phyloP scores from a whole-genome alignment of 2,888 invertebrate genomes.

The Xylota sylvarum region DNA sequence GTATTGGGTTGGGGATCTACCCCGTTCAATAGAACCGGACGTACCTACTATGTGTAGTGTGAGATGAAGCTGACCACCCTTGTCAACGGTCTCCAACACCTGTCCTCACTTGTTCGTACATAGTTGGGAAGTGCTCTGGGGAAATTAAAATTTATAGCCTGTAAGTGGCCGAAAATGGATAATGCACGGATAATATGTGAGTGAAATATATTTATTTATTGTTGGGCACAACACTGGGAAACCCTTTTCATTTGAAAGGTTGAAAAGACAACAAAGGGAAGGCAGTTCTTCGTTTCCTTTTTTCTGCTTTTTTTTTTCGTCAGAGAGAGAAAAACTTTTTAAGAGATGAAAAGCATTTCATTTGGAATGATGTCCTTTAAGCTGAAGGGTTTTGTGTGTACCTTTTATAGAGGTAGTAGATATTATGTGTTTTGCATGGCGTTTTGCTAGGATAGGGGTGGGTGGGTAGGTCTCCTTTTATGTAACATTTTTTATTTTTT shows the following conservation, averaged over 20 bases:
- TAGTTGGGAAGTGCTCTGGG: slow-evolving; percentile 44
- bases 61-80: slow-evolving; percentile 25
- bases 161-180: slow-evolving; percentile 74
- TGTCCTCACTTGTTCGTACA: slow-evolving; percentile 22
- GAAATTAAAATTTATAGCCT: slow-evolving; percentile 71
- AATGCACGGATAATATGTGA: slow-evolving; percentile 71
- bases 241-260: slow-evolving; percentile 50
- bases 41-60: no score
- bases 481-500: slow-evolving; percentile 3
- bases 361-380: slow-evolving; percentile 58
- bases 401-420: background rate
- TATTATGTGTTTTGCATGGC: slow-evolving; percentile 24
- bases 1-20: slow-evolving; percentile 25
- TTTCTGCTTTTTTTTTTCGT: background rate
- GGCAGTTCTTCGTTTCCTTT: slow-evolving; percentile 20
- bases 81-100: slow-evolving; percentile 66
- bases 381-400: slow-evolving; percentile 32
- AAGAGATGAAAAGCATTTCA: slow-evolving; percentile 63
- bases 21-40: background rate
- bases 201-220: slow-evolving; percentile 69
- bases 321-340: slow-evolving; percentile 7
- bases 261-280: slow-evolving; percentile 24
- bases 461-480: background rate
- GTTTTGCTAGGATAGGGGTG: background rate
- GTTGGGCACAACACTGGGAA: slow-evolving; percentile 23